Conservation (phyloP, 1,140 invertebrate genomes). For the Harlomillsia oculata region DNA sequence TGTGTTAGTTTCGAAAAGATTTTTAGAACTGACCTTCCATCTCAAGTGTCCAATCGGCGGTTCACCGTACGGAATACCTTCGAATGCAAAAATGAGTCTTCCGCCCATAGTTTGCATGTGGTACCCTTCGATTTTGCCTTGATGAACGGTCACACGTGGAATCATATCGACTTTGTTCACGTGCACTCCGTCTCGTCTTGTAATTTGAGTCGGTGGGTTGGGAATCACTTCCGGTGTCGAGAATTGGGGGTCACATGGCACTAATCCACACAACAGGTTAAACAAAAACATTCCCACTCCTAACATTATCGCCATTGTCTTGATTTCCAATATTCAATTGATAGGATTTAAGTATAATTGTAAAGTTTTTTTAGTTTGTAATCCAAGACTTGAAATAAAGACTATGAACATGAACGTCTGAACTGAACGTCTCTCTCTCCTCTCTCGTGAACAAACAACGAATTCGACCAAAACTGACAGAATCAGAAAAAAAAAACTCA, state of each 20-base stretch:
- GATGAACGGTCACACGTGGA: not conserved
- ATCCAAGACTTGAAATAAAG: no score
- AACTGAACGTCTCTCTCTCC: no score
- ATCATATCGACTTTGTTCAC: not conserved
- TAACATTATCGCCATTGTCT: constrained; percentile 6
- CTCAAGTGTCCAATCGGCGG: not conserved
- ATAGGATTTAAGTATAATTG: no score
- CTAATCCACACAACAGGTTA: constrained; percentile 25
- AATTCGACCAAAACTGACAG: no score
- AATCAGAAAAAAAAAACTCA: no score
- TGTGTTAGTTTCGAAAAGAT: not conserved
- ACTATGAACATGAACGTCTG: no score
- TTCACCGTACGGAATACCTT: constrained; percentile 21
- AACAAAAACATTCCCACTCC: constrained; percentile 13
- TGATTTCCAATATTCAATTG: not conserved
- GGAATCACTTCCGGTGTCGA: constrained; percentile 4
- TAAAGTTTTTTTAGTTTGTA: no score
- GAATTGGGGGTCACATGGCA: constrained; percentile 17
- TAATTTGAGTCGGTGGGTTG: not conserved
- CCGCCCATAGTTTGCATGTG: constrained; percentile 10
- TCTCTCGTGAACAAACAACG: no score
- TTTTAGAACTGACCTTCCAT: constrained; percentile 9
- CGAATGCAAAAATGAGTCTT: constrained; percentile 16
- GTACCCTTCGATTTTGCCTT: constrained; percentile 22
- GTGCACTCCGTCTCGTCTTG: not conserved